Evolutionary conservation across 2,113 vertebrate species (phyloP).

Genomic region (Chloebia gouldiae): DNA sequence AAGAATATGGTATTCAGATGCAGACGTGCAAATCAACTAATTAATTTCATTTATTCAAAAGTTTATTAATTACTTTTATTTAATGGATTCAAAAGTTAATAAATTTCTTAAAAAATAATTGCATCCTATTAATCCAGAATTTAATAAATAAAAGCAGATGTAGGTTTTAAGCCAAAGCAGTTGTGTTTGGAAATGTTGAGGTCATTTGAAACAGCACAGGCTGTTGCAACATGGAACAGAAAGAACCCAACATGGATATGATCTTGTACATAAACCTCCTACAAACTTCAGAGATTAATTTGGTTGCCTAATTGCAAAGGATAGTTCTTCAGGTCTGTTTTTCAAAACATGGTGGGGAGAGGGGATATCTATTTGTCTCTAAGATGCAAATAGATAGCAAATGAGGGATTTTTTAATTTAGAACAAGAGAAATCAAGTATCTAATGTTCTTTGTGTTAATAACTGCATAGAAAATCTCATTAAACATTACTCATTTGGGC

Average conservation of each 20-base stretch:
- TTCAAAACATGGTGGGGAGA: background rate
- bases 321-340: background rate
- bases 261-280: background rate
- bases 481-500: background rate
- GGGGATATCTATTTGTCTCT: background rate
- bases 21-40: background rate
- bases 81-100: background rate
- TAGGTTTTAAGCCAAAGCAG: background rate
- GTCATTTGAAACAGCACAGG: background rate
- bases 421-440: background rate
- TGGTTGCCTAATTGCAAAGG: background rate
- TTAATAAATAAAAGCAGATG: background rate
- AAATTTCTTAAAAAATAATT: background rate
- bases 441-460: slow-evolving; percentile 12
- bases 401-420: background rate
- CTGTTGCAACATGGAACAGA: background rate
- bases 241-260: background rate
- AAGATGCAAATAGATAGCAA: slow-evolving; percentile 6
- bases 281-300: background rate
- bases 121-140: background rate
- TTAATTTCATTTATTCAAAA: background rate
- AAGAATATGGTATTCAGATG: background rate
- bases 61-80: background rate
- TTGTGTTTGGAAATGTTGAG: background rate
- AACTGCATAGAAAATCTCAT: slow-evolving; percentile 27